phyloP scores from a whole-genome alignment of 2,888 invertebrate genomes.

The Yponomeuta malinellus region DNA sequence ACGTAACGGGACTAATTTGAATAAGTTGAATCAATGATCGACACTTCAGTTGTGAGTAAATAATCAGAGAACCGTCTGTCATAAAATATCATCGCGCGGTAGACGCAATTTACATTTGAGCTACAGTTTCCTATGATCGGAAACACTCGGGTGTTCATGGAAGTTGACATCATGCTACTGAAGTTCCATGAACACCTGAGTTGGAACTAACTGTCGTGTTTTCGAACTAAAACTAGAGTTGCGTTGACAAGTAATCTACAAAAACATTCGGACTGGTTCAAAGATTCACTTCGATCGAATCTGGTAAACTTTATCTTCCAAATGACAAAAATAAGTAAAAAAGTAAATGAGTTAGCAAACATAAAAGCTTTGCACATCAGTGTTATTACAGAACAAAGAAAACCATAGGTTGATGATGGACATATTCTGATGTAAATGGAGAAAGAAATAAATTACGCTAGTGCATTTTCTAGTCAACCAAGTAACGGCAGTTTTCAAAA shows the following conservation, averaged over 20 bases:
- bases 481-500: not conserved
- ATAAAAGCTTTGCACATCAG: not conserved
- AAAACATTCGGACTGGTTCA: no score
- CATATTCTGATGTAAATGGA: not conserved
- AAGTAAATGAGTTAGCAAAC: not conserved
- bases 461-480: not conserved
- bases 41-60: not conserved
- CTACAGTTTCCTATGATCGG: no score
- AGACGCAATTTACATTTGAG: no score
- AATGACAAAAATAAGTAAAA: not conserved
- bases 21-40: not conserved
- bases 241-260: no score
- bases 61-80: no score
- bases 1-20: not conserved
- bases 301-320: not conserved
- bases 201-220: no score
- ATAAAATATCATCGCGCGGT: no score
- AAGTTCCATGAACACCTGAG: no score
- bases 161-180: no score
- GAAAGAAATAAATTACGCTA: not conserved
- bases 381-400: not conserved
- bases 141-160: no score
- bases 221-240: no score
- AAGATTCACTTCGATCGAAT: not conserved
- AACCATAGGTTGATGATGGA: not conserved